Conservation (phyloP, 37 sponge, comb jelly and placozoan species). For the Axinella damicornis region DNA sequence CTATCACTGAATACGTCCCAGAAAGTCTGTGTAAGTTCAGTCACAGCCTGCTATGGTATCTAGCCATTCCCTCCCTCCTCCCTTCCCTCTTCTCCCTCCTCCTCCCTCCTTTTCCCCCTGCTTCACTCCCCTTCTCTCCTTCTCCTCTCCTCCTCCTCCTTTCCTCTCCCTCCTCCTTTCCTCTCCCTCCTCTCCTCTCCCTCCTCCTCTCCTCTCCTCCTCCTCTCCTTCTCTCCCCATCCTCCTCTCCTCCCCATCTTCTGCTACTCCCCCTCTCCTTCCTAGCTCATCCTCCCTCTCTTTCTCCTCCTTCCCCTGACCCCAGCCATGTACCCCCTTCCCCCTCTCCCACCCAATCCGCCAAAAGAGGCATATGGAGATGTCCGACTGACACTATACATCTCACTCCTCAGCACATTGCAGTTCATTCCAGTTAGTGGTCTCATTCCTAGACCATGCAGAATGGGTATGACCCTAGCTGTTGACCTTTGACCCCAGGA, state of each 20-base stretch:
- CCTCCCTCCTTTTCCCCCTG: background rate
- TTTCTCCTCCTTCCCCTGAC: background rate
- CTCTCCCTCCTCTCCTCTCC: background rate
- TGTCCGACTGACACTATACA: conserved; percentile 34
- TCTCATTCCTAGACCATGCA: too few relatives aligned
- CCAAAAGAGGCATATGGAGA: conserved; percentile 33
- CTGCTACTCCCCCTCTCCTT: too few relatives aligned
- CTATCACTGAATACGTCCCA: conserved; percentile 34
- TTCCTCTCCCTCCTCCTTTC: background rate
- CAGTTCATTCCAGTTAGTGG: conserved; percentile 42
- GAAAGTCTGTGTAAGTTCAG: conserved; percentile 15
- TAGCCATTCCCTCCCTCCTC: too few relatives aligned
- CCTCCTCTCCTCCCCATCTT: too few relatives aligned
- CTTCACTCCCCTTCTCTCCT: too few relatives aligned
- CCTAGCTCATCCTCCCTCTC: too few relatives aligned
- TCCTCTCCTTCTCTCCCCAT: too few relatives aligned
- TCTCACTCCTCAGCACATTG: conserved; percentile 7
- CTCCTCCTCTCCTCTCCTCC: background rate
- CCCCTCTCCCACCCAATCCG: conserved; percentile 18
- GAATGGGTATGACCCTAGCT: too few relatives aligned
- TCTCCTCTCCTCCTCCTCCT: background rate
- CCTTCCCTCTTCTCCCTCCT: conserved; percentile 1
- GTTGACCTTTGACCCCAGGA: conserved; percentile 13
- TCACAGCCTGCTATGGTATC: too few relatives aligned
- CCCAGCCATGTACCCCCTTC: conserved; percentile 38